Base-by-base conservation (phyloP, 92 coral and sea anemone genomes). In the Siderastrea radians region DNA sequence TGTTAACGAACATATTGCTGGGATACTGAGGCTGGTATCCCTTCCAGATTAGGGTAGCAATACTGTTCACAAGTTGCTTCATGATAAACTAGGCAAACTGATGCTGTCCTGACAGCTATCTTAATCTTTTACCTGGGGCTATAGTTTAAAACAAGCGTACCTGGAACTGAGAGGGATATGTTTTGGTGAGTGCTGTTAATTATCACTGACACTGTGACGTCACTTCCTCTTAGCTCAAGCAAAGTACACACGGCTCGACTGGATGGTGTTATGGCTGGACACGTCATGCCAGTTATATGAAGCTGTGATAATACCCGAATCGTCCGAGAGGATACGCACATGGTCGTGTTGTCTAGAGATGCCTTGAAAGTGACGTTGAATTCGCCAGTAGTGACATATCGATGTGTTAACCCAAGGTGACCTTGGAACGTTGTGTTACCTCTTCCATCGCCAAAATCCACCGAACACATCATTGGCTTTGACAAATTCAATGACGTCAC, bases 361-460 rank as follows among this genome's bases (percentile, higher is more conserved):
- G 82, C 68, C 60, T 51, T 43, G 26, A 85, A 87, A 51, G 68
- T 78, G 48, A 95, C 90, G 72, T 54, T 91, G 79, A 84, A 95
- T 13, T 74, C 55, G 12, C 93, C 93, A n/a, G 80, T 77, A 15
- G 68, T 51, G 53, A 43, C 68, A 59, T 69, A 94, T 11, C 87
- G 92, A 65, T 94, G 92, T 9, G 50, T 79, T 6, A 75, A 59
- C 52, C 16, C 70, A 45, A 80, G 73, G 19, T 57, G 49, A 15
- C 71, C 79, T 38, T 16, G 72, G 57, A 14, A 48, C 2, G 75
- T 15, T 16, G 50, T 48, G 62, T 86, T 66, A 45, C 10, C 45
- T 38, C 74, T 70, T 8, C 89, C 94, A 85, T 95, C 98, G 6
- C 94, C 98, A 75, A 95, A 95, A 81, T 93, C 88, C 17, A 71